phyloP scores from a whole-genome alignment of 64 coral and sea anemone species.

The Hydrozoanthus tunicans region DNA sequence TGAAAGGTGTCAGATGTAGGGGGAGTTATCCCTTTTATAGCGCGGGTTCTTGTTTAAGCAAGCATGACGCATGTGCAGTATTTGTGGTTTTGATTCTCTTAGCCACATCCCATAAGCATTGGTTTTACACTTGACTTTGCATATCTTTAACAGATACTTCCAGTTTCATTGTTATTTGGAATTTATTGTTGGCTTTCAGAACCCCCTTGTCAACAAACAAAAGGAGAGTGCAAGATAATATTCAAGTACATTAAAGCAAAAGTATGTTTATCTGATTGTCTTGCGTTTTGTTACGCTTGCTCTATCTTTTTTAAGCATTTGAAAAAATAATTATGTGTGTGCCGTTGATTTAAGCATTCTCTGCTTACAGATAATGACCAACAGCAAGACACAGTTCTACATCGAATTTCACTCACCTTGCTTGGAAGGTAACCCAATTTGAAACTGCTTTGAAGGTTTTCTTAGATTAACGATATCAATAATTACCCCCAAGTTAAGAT shows the following conservation, averaged over 20 bases:
- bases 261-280: constrained; percentile 15
- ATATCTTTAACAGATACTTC: not conserved
- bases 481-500: no score
- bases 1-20: no score
- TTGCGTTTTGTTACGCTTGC: no score
- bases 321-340: not conserved
- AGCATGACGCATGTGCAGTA: no score
- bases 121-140: no score
- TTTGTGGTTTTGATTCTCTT: no score
- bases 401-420: constrained; percentile 65
- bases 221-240: constrained; percentile 69
- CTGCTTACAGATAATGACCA: constrained; percentile 42
- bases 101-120: no score
- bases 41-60: no score
- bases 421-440: constrained; percentile 48
- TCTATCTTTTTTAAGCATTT: not conserved
- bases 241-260: constrained; percentile 63
- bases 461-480: no score
- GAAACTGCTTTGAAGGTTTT: not conserved
- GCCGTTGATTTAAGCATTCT: not conserved
- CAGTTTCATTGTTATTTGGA: not conserved
- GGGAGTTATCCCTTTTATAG: no score
- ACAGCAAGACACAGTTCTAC: constrained; percentile 72
- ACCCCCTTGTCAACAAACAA: not conserved
- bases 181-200: constrained; percentile 7